A percentile compares a stretch with the other conserved stretches of the same genome.
phyloP scores from a whole-genome alignment of 2,113 vertebrate species.

The Entomyzon cyanotis region DNA sequence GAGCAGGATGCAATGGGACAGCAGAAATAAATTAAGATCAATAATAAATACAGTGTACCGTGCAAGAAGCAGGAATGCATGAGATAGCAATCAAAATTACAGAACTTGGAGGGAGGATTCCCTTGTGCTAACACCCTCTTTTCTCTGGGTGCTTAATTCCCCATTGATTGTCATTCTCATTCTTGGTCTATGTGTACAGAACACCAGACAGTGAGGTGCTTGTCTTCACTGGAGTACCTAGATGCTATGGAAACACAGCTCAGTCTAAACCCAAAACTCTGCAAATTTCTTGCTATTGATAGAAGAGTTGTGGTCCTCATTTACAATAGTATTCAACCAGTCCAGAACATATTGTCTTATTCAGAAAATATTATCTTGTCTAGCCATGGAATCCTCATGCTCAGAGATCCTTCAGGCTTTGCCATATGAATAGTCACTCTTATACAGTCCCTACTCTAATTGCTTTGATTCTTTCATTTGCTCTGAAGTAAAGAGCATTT shows the following conservation, averaged over 20 bases:
- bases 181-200: background rate
- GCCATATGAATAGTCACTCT: background rate
- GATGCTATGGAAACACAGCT: background rate
- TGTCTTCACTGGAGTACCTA: background rate
- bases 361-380: background rate
- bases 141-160: background rate
- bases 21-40: background rate
- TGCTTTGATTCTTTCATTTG: background rate
- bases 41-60: background rate
- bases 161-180: background rate
- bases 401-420: background rate
- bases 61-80: background rate
- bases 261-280: background rate
- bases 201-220: background rate
- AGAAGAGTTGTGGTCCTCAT: background rate
- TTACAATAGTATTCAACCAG: background rate
- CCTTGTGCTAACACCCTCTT: background rate
- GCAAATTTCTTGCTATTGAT: background rate
- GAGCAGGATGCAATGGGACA: background rate
- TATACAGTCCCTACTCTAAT: background rate
- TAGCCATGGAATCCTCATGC: background rate
- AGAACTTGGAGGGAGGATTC: background rate
- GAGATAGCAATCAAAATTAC: background rate
- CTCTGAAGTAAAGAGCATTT: background rate
- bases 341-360: background rate